phyloP scores from a whole-genome alignment of 2,888 invertebrate genomes.

The Oscheius onirici region DNA sequence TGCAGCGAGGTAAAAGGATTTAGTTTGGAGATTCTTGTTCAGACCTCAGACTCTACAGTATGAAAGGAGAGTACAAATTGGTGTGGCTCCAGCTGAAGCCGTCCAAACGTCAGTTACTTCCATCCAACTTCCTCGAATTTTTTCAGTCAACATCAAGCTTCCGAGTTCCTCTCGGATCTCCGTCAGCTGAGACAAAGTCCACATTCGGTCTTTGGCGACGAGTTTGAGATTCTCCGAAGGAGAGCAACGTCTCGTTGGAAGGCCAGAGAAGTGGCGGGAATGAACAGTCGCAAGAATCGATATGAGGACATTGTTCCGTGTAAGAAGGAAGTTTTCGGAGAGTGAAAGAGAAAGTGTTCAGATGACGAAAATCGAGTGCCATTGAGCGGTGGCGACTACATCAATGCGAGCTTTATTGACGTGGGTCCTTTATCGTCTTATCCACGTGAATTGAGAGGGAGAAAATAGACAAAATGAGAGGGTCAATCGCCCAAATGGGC shows the following conservation, averaged over 20 bases:
- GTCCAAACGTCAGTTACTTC: constrained; percentile 9
- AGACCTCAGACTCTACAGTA: constrained; percentile 1
- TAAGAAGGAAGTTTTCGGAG: neutral
- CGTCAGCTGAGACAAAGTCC: constrained; percentile 11
- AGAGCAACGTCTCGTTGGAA: constrained; percentile 20
- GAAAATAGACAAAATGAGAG: neutral
- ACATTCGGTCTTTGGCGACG: constrained; percentile 21
- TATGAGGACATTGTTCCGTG: constrained; percentile 18
- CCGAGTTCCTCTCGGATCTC: constrained; percentile 10
- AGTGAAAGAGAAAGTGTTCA: constrained; percentile 26
- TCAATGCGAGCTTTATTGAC: constrained; percentile 55
- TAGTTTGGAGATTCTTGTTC: neutral
- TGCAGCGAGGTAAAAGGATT: neutral
- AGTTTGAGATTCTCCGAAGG: constrained; percentile 23
- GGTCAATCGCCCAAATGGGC: neutral
- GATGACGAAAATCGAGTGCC: constrained; percentile 58
- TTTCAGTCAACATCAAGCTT: constrained; percentile 12
- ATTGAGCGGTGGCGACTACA: constrained; percentile 48
- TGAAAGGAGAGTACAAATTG: neutral
- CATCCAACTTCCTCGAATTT: no score
- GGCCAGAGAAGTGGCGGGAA: constrained; percentile 14
- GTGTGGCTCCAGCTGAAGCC: constrained; percentile 9
- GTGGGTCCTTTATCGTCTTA: constrained; percentile 21
- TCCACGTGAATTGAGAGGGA: neutral
- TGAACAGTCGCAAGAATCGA: constrained; percentile 4